These are phyloP conservation scores for human (Homo sapiens) DNA, from an alignment of 2,113 vertebrate genomes.

Conservation along the genomic window DNA sequence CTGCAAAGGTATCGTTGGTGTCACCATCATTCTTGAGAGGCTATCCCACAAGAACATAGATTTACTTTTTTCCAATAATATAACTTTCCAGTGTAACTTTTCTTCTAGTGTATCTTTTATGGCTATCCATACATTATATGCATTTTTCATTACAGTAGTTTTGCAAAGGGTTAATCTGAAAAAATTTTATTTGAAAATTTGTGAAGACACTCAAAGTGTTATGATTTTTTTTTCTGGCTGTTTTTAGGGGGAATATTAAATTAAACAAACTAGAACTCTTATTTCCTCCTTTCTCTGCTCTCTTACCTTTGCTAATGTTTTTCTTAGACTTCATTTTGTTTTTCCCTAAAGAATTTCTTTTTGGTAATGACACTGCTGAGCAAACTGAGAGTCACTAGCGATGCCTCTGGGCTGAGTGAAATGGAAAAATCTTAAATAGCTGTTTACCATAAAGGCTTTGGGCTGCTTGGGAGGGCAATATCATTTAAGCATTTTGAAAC, in stretches of 20 bases:
- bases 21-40: not conserved
- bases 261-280: not conserved
- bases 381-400: not conserved
- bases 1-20: conserved; percentile 89
- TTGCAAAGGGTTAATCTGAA: not conserved
- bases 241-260: not conserved
- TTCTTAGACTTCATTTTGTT: conserved; percentile 49
- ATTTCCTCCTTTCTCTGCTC: not conserved
- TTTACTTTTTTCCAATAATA: not conserved
- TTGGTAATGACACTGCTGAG: conserved; percentile 45
- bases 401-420: conserved; percentile 49
- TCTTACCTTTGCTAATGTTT: conserved; percentile 6
- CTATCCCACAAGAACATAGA: not conserved
- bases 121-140: not conserved
- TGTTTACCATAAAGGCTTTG: conserved; percentile 4
- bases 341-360: conserved; percentile 56
- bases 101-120: not conserved
- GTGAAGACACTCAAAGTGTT: not conserved
- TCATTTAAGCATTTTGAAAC: conserved; percentile 33
- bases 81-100: not conserved
- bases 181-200: not conserved
- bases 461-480: not conserved
- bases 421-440: conserved; percentile 46
- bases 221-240: not conserved
- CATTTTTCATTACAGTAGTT: not conserved